Evolutionary conservation across 2,113 vertebrate genomes (phyloP), one percentile per base, ranked within the genome.

Genomic region (Otis tarda): DNA sequence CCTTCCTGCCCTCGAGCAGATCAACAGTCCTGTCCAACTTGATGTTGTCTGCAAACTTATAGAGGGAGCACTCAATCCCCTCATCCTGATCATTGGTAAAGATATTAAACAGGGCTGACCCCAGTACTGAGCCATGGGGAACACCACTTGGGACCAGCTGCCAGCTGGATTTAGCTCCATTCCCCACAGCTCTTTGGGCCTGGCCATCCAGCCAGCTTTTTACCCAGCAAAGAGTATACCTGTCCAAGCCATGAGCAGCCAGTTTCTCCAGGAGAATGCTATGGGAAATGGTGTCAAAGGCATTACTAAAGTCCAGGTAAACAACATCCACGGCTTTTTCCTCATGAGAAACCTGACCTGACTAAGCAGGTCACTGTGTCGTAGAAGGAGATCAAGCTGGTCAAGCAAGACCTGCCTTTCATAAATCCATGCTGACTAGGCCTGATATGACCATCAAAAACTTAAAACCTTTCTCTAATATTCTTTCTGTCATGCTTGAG

Each of bases 191-290:
- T 24, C 33, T 56, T 25, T 37, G 41, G 41, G 52, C 21, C 19
- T 2, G 1, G 52, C 25, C 16, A 24, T 9, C 27, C 52, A 37
- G 52, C 9, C 33, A 8, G 7, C 35, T 20, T 71, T 81, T 81
- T 15, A 37, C 33, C 7, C 23, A n/a, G 23, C 1, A 1, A 53
- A 79, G 37, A 13, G 18, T 4, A 12, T 1, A 1, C 35, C 17
- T 1, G 0, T 53, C 35, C 22, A 53, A n/a, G 47, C 35, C 35
- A 16, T 7, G 23, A 63, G 18, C 18, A 53, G 60, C 6, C 18
- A 27, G 60, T n/a, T 41, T 64, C 24, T 43, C 13, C 14, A n/a
- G 28, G 28, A 55, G 53, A 55, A 30, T 30, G 15, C 53, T 55
- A 5, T 55, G 27, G 27, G 53, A 55, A 55, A 28, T 55, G 9